Percentiles rank a stretch among this genome's conserved stretches.
These are phyloP conservation scores for Dipus sagitta DNA, from an alignment of 2,797 vertebrate genomes.

Conservation along the genomic window DNA sequence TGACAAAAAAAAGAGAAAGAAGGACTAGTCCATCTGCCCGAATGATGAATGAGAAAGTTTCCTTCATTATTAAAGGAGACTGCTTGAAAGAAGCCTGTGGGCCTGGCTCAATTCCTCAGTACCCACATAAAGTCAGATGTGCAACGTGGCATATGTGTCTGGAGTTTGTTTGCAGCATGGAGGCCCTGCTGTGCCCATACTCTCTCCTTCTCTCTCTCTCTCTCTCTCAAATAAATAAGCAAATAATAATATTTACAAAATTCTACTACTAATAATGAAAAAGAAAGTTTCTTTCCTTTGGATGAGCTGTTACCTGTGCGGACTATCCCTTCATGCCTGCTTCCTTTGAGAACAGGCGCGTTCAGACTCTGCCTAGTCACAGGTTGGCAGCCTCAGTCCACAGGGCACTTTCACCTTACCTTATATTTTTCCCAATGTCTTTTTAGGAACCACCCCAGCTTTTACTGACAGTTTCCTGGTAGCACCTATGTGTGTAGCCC, in stretches of 20 bases:
- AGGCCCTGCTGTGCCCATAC: no score
- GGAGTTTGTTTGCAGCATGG: no score
- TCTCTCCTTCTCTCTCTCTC: no score
- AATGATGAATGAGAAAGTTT: neutral
- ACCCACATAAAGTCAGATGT: no score
- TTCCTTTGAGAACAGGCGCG: neutral
- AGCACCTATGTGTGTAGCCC: neutral
- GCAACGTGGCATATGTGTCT: no score
- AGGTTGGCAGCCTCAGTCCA: neutral
- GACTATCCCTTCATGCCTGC: fast-evolving
- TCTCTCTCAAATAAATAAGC: no score
- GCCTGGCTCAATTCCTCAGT: no score
- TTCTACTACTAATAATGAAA: neutral
- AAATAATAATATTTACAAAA: no score
- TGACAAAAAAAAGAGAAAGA: neutral
- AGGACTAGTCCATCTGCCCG: fast-evolving
- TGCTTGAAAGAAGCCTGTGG: no score
- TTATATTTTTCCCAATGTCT: neutral
- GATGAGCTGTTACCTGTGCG: neutral
- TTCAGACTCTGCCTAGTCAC: neutral
- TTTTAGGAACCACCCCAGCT: neutral
- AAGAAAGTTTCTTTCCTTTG: neutral
- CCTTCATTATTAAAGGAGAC: neutral
- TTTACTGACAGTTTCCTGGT: neutral
- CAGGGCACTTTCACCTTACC: neutral